Base-by-base conservation (phyloP, 2,888 invertebrate genomes). In the Tipula unca region DNA sequence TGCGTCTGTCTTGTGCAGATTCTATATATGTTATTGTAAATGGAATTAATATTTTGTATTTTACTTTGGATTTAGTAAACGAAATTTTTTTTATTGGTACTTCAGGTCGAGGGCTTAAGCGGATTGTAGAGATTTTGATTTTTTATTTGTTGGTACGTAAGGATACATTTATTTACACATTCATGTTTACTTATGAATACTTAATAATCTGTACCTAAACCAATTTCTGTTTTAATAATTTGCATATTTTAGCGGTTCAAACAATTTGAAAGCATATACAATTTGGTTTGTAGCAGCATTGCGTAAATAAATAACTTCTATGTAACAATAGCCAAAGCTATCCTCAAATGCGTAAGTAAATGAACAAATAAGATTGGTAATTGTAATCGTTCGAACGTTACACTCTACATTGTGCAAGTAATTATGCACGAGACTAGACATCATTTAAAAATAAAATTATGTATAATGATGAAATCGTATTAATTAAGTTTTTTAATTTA, bases 401-500 rank as follows among this genome's bases (percentile, higher is more conserved):
- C n/a, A n/a, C n/a, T n/a, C n/a, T n/a, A n/a, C n/a, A n/a, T n/a
- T n/a, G n/a, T n/a, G n/a, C n/a, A n/a, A n/a, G 32, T 10, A 39
- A 39, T 39, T 39, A 48, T 48, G 48, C 48, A 48, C 48, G 17
- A 48, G 48, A 48, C 48, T 48, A 48, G 17, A 48, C 17, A 48
- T 48, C 17, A 17, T 17, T 48, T 48, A 17, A 5, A 48, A 17
- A 17, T 42, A 14, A 42, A 35, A 4, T 4, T 3, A 14, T 48
- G 32, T 48, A 48, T 17, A 48, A 48, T 48, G 48, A 48, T 48
- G 48, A 48, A 48, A 48, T 48, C 48, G 48, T 1, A 48, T 17
- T 48, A 48, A 69, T 69, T 69, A 69, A 69, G 69, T 69, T 69
- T 69, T 69, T 20, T 69, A 69, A 69, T 69, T 69, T 69, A 69